phyloP scores from a whole-genome alignment of 1,140 invertebrate genomes.

The Paracyclopina nana region DNA sequence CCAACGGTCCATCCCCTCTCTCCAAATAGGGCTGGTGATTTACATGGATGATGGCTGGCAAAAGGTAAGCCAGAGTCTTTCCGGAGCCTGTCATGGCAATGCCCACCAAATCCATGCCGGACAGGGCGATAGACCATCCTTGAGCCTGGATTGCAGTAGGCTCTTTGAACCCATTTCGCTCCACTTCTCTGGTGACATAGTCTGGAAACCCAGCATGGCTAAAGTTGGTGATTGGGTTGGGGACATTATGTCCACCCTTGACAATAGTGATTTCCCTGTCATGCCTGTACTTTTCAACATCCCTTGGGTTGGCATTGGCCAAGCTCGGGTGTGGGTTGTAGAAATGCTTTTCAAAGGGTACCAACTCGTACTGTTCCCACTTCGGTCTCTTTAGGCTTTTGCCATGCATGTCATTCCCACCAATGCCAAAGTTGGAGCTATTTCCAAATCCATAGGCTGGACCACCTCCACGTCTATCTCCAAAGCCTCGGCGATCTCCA shows the following conservation, averaged over 20 bases:
- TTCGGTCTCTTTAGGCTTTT: constrained; percentile 49
- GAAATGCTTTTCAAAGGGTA: constrained; percentile 75
- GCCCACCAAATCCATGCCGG: constrained; percentile 36
- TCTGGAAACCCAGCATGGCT: constrained; percentile 32
- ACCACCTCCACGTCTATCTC: too few relatives aligned
- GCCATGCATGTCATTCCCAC: constrained; percentile 30
- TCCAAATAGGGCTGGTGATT: constrained; percentile 61
- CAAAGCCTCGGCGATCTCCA: constrained; percentile 23
- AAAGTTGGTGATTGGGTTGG: constrained; percentile 32
- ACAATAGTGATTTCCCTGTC: constrained; percentile 26
- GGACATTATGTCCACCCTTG: constrained; percentile 27
- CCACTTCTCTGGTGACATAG: constrained; percentile 22
- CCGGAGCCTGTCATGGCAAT: constrained; percentile 55
- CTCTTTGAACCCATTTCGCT: constrained; percentile 25
- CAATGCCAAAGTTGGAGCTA: constrained; percentile 30
- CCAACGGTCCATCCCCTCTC: constrained; percentile 71
- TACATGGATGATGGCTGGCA: constrained; percentile 68
- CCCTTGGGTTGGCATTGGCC: constrained; percentile 30
- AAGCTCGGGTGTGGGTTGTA: constrained; percentile 64
- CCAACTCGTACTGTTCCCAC: constrained; percentile 58
- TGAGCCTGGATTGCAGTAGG: constrained; percentile 34
- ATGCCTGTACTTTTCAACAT: constrained; percentile 21
- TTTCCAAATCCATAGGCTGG: constrained; percentile 32
- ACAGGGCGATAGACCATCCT: constrained; percentile 36
- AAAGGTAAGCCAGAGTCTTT: constrained; percentile 29